These are phyloP conservation scores for Chymomyza caudatula DNA, from an alignment of 2,888 invertebrate genomes.

Conservation along the genomic window DNA sequence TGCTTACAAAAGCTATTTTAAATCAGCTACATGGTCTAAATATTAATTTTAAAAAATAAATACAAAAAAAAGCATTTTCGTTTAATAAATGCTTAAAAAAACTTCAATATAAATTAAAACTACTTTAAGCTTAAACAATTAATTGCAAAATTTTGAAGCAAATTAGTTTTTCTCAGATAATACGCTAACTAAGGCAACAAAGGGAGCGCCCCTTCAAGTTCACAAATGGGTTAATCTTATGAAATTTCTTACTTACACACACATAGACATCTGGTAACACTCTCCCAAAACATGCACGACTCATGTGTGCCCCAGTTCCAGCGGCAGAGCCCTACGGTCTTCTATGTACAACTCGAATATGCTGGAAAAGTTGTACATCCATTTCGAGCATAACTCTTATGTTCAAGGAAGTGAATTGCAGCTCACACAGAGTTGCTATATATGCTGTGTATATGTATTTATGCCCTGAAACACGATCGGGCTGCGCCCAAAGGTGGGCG, in stretches of 20 bases:
- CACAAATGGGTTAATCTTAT: too few relatives aligned
- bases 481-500: neutral
- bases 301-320: neutral
- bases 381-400: neutral
- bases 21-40: too few relatives aligned
- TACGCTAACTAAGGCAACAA: too few relatives aligned
- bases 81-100: too few relatives aligned
- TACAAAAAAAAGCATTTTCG: too few relatives aligned
- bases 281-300: neutral
- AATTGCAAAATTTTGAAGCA: too few relatives aligned
- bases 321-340: neutral
- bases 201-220: too few relatives aligned
- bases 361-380: neutral
- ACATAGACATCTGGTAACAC: neutral
- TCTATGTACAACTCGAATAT: neutral
- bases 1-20: too few relatives aligned
- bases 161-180: too few relatives aligned
- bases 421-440: neutral
- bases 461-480: neutral
- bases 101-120: too few relatives aligned
- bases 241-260: neutral
- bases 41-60: too few relatives aligned
- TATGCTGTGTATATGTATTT: neutral
- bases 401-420: neutral
- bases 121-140: too few relatives aligned